These are phyloP conservation scores for Pachycephala philippinensis DNA, from an alignment of 2,113 vertebrate species.

Conservation along the genomic window DNA sequence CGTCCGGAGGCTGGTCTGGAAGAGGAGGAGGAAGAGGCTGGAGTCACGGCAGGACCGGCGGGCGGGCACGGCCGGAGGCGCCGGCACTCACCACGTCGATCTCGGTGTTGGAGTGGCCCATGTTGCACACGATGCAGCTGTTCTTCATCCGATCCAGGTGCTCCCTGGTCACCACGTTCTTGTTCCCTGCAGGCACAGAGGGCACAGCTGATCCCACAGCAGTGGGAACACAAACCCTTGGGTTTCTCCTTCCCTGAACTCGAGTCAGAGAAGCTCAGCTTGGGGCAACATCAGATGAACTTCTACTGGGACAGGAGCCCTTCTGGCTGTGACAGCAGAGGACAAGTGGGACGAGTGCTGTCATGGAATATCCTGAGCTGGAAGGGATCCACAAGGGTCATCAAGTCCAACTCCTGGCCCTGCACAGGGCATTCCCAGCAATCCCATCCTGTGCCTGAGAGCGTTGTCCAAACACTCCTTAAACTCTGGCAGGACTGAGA, in stretches of 20 bases:
- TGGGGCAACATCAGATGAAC: background rate
- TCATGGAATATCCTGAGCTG: background rate
- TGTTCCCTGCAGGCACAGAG: slow-evolving; percentile 82
- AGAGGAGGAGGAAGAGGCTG: background rate
- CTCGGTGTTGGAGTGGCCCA: slow-evolving; percentile 98
- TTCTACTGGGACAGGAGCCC: background rate
- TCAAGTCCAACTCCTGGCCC: background rate
- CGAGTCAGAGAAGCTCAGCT: background rate
- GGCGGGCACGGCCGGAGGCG: fast-evolving
- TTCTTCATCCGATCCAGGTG: slow-evolving; percentile 97
- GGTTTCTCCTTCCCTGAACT: background rate
- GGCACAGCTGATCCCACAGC: background rate
- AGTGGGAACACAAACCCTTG: background rate
- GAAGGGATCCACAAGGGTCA: background rate
- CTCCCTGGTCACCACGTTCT: slow-evolving; percentile 95
- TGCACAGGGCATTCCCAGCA: background rate
- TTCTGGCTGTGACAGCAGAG: background rate
- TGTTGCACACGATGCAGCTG: slow-evolving; percentile 97
- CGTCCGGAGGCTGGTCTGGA: slow-evolving; percentile 92
- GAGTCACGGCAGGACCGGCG: fast-evolving
- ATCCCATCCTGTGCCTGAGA: background rate
- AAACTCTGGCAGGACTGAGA: background rate
- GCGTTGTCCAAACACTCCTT: background rate
- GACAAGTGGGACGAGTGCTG: fast-evolving
- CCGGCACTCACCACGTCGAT: slow-evolving; percentile 88